Percentiles rank a stretch among this genome's conserved stretches.
Evolutionary conservation across 2,888 invertebrate genomes (phyloP).

Genomic region (Isotomurus palustris): DNA sequence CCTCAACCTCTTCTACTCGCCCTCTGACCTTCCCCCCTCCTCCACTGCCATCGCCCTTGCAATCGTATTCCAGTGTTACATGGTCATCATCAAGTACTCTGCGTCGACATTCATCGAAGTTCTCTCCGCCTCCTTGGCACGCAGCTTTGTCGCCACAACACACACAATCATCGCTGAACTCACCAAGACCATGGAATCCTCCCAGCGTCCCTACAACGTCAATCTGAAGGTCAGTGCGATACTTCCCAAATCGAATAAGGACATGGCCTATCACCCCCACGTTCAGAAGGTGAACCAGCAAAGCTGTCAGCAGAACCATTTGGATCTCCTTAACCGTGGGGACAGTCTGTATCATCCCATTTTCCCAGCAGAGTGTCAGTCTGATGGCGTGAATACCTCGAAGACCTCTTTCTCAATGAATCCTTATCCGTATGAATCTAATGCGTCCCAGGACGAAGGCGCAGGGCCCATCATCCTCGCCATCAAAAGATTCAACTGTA

Average conservation of each 20-base stretch:
- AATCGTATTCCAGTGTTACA: slow-evolving; percentile 31
- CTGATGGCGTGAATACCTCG: no score
- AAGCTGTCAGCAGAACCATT: no score
- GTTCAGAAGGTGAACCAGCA: neutral
- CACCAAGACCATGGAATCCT: slow-evolving; percentile 17
- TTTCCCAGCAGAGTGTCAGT: no score
- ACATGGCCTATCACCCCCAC: slow-evolving; percentile 2
- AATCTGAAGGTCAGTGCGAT: neutral
- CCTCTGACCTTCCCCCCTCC: slow-evolving; percentile 6
- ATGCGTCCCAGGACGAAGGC: no score
- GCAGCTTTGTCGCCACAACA: slow-evolving; percentile 28
- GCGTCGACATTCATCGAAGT: slow-evolving; percentile 41
- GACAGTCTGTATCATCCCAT: no score
- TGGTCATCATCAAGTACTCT: slow-evolving; percentile 31
- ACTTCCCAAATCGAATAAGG: neutral
- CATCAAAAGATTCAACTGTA: slow-evolving; percentile 36
- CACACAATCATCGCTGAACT: slow-evolving; percentile 32
- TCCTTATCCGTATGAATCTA: no score
- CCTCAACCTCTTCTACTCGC: no score
- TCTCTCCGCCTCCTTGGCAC: slow-evolving; percentile 35
- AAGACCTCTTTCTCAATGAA: no score
- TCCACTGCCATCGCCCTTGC: slow-evolving; percentile 8
- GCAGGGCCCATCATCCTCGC: slow-evolving; percentile 30
- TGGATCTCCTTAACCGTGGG: no score
- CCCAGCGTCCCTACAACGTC: neutral